Percentiles rank a stretch among this genome's conserved stretches.
phyloP scores from a whole-genome alignment of 92 coral and sea anemone species.

The Umimayanthus chanpuru region DNA sequence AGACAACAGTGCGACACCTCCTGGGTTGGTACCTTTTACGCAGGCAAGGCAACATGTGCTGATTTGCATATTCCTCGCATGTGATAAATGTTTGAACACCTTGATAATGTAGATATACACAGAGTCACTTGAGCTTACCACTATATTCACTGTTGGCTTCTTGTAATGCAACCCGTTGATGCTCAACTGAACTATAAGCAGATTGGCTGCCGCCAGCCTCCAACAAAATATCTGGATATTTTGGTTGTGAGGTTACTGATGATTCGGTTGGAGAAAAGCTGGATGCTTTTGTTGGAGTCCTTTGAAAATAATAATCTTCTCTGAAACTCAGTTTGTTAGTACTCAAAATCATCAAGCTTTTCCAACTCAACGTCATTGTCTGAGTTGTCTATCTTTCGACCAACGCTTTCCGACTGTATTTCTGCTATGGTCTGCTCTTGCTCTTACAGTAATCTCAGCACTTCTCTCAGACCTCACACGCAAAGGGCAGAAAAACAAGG shows the following conservation, averaged over 20 bases:
- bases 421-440: constrained; percentile 28
- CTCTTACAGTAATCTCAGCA: no score
- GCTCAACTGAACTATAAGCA: neutral
- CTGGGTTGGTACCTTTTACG: no score
- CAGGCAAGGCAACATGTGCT: no score
- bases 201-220: neutral
- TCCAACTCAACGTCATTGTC: neutral
- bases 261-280: constrained; percentile 3
- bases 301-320: constrained; percentile 10
- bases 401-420: neutral
- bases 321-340: neutral
- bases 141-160: neutral
- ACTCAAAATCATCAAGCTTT: constrained; percentile 10
- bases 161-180: no score
- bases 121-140: neutral
- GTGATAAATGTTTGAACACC: no score
- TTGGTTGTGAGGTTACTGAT: neutral
- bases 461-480: no score
- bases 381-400: constrained; percentile 8
- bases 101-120: no score
- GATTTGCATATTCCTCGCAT: no score
- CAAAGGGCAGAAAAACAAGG: no score
- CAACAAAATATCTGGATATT: neutral
- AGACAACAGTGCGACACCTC: no score
- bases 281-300: neutral